Evolutionary conservation across 2,797 vertebrate genomes (phyloP), one percentile per base, ranked within the genome.

Genomic region (Thaleichthys pacificus): DNA sequence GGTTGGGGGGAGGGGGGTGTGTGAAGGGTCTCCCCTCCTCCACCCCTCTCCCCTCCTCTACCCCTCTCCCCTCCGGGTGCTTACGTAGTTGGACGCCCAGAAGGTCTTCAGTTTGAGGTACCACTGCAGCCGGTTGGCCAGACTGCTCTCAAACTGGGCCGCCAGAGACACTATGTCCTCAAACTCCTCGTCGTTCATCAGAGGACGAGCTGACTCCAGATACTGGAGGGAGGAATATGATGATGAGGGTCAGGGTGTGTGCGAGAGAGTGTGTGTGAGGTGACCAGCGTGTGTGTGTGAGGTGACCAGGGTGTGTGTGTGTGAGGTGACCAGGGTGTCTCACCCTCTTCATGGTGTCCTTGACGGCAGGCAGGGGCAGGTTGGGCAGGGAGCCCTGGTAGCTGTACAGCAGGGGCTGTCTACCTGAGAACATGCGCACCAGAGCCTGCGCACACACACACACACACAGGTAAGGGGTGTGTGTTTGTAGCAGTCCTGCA

Each of bases 41-140:
- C 32, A 5, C 32, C 7, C 32, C 32, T 35, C 38, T 11, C 38
- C 38, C 38, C 38, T 42, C 38, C 38, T 42, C 38, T 9, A 6
- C 7, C 7, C 38, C 38, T 42, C 38, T 11, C 38, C 38, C 38
- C 38, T 11, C 38, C 9, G 38, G 9, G 7, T 42, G 38, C 96
- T 95, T 85, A 97, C 96, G 1, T 97, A 97, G 86, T 97, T 97
- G 74, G 95, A 77, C 12, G 95, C 87, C 94, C 95, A 97, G 82
- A 96, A 93, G 58, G 95, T 93, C 84, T 97, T 97, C 76, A 97
- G 93, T 58, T 90, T 93, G 76, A 97, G 93, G 85, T 97, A 95
- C 93, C 95, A 94, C 91, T 97, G 96, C 77, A 96, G 89, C 0
- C 91, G 90, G 19, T 93, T 93, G 0, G 93, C 95, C 0, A 96